These are phyloP conservation scores for Selene dorsalis DNA, from an alignment of 2,797 vertebrate genomes.

Conservation along the genomic window DNA sequence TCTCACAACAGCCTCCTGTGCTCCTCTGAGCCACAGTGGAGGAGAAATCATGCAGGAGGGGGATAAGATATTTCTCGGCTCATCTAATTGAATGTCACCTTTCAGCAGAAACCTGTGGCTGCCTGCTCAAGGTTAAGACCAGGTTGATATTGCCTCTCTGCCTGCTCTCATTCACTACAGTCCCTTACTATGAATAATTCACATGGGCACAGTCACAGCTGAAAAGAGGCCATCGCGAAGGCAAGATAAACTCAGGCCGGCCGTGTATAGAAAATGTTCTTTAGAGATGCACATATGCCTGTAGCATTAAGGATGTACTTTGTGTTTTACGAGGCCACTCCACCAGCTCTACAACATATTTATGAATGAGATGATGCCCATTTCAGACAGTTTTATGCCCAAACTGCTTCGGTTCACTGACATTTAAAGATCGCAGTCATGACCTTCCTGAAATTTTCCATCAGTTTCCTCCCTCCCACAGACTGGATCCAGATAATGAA, in stretches of 20 bases:
- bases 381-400: constrained; percentile 27
- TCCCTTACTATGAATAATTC: constrained; percentile 71
- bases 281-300: neutral
- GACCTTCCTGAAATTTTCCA: constrained; percentile 43
- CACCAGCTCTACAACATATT: constrained; percentile 3
- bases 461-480: constrained; percentile 47
- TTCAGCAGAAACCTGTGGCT: constrained; percentile 65
- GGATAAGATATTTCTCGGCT: constrained; percentile 39
- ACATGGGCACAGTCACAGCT: constrained; percentile 49
- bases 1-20: neutral
- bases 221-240: constrained; percentile 44
- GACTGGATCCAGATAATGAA: constrained; percentile 61
- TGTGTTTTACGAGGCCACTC: constrained; percentile 15
- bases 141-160: constrained; percentile 56
- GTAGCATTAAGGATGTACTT: neutral
- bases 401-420: neutral
- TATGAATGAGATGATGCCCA: constrained; percentile 21
- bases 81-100: constrained; percentile 70
- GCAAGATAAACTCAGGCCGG: constrained; percentile 43
- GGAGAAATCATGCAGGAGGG: constrained; percentile 21
- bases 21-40: constrained; percentile 16
- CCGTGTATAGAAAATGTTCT: constrained; percentile 29
- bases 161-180: constrained; percentile 36
- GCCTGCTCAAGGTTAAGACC: constrained; percentile 58
- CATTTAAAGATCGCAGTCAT: constrained; percentile 35